These are phyloP conservation scores for Alectoris magna DNA, from an alignment of 2,797 vertebrate genomes.

Conservation along the genomic window DNA sequence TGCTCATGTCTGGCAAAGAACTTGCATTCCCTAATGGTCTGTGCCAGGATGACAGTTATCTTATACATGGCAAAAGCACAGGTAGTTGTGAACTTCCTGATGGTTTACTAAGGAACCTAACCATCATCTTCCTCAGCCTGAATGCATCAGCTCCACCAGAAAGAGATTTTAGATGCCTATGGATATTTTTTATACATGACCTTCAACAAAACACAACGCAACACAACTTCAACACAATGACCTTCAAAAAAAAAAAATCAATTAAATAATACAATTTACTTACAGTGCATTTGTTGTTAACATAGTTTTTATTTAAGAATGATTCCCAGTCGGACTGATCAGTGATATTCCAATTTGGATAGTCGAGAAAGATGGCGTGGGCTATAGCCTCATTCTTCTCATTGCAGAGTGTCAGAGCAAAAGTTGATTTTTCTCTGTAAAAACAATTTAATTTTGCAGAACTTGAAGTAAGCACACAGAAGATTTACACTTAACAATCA, in stretches of 20 bases:
- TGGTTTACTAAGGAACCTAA: not conserved
- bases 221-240: too few species aligned
- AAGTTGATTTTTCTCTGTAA: slow-evolving; percentile 89
- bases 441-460: slow-evolving; percentile 41
- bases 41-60: not conserved
- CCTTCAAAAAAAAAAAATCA: not conserved
- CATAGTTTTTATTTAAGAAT: slow-evolving; percentile 80
- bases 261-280: slow-evolving; percentile 35
- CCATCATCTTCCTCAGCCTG: not conserved
- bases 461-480: not conserved
- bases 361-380: slow-evolving; percentile 89
- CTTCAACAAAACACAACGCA: too few species aligned
- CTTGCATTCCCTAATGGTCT: not conserved
- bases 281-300: slow-evolving; percentile 83
- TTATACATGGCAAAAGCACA: not conserved
- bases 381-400: slow-evolving; percentile 82
- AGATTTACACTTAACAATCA: not conserved
- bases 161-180: not conserved
- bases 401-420: slow-evolving; percentile 88
- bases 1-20: not conserved
- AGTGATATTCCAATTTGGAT: slow-evolving; percentile 84
- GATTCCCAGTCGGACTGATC: slow-evolving; percentile 85
- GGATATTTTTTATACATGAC: not conserved
- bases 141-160: not conserved
- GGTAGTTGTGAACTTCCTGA: not conserved